These are phyloP conservation scores for Bursaphelenchus okinawaensis DNA, from an alignment of 2,888 invertebrate species.

Conservation along the genomic window DNA sequence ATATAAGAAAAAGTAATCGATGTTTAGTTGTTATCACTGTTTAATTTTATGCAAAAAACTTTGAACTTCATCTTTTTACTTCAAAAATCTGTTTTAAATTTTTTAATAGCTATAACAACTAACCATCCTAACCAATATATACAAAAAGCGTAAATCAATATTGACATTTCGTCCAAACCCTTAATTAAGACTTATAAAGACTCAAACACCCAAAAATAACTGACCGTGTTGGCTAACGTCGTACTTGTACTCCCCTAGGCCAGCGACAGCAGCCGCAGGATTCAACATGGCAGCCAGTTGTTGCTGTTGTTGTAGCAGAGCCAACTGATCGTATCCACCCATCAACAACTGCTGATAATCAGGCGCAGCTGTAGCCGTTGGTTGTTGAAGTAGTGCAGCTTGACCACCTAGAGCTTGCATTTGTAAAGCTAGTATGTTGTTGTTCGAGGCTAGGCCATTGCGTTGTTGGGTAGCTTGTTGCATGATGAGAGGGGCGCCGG, in stretches of 20 bases:
- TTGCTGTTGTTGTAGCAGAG: conserved; percentile 35
- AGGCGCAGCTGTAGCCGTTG: conserved; percentile 4
- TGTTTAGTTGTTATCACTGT: background rate
- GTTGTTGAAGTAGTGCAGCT: background rate
- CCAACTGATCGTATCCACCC: conserved; percentile 27
- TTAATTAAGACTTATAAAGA: background rate
- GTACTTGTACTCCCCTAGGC: conserved; percentile 12
- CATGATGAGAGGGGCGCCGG: conserved; percentile 21
- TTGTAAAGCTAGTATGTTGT: conserved; percentile 11
- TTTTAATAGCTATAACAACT: background rate
- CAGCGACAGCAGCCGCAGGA: conserved; percentile 1
- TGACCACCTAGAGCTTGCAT: conserved; percentile 4
- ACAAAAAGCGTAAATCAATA: background rate
- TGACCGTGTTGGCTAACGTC: conserved; percentile 14
- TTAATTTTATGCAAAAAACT: background rate
- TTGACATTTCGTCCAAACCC: background rate
- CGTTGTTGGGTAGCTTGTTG: background rate
- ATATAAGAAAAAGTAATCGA: background rate
- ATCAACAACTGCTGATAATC: conserved; percentile 27
- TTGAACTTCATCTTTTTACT: background rate
- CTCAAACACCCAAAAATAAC: conserved; percentile 12
- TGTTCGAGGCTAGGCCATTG: background rate
- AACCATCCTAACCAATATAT: background rate
- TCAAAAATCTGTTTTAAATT: background rate
- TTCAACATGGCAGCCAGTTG: background rate